Base-by-base conservation (phyloP, 2,888 invertebrate genomes). In the Seladonia tumulorum region DNA sequence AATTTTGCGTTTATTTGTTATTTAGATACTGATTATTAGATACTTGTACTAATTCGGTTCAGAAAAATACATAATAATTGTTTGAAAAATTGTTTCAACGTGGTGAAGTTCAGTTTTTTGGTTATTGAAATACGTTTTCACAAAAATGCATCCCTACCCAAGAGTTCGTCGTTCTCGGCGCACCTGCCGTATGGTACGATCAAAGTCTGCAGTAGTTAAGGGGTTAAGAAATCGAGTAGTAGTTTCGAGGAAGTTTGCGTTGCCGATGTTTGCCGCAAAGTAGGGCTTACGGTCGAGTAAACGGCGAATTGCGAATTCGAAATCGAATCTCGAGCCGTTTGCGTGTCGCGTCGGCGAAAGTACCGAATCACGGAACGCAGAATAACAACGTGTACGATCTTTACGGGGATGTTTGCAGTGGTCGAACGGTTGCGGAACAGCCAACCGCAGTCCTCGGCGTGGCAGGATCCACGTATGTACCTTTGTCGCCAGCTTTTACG, bases 401-500 rank as follows among this genome's bases (percentile, higher is more conserved):
- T 63, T 2, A 3, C 63, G 5, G 16, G 8, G 63, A 29, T 29
- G 0, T 35, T 68, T 18, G 29, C 66, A 35, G 10, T 4, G 35
- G 29, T 18, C 66, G 35, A 16, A 7, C 49, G 53, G 63, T 47
- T 49, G 57, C 60, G 35, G 39, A 10, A 18, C 25, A 39, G 47
- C 25, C 39, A 29, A 10, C n/a, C n/a, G n/a, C n/a, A 42, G 57
- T n/a, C n/a, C n/a, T 57, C n/a, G n/a, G 12, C 57, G 10, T 3
- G n/a, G n/a, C 39, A n/a, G 29, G 49, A 39, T 22, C 60, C n/a
- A 35, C 35, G 5, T 35, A 35, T 35, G 35, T 35, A 35, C 42
- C 68, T 60, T n/a, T 18, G 47, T 74, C 49, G 68, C 29, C 53
- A n/a, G 72, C 72, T 49, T 78, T 77, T 57, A 75, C 68, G 63